Percentiles rank a stretch among this genome's conserved stretches.
These are phyloP conservation scores for Tragelaphus imberbis DNA, from an alignment of 2,113 vertebrate species.

Conservation along the genomic window DNA sequence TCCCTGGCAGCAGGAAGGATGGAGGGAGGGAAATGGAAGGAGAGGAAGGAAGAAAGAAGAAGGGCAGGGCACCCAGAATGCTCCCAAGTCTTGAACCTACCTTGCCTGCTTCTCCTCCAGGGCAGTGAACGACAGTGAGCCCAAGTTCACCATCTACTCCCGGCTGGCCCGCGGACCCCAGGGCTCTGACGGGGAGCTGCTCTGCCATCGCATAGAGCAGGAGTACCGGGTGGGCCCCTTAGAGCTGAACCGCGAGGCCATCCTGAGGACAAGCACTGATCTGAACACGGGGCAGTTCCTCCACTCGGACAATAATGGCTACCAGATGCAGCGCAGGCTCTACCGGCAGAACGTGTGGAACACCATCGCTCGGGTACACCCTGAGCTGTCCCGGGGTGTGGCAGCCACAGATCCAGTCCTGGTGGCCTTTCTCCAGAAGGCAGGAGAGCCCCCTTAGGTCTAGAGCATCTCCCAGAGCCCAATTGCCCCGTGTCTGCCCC, in stretches of 20 bases:
- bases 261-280: slow-evolving; percentile 81
- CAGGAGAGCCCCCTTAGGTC: not conserved
- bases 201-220: slow-evolving; percentile 89
- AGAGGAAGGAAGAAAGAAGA: not conserved
- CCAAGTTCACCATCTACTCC: not conserved
- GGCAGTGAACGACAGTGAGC: slow-evolving; percentile 68
- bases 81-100: not conserved
- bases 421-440: not conserved
- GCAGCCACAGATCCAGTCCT: not conserved
- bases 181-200: not conserved
- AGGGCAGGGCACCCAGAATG: no score
- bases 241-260: not conserved
- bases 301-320: not conserved
- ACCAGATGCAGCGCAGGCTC: not conserved
- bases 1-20: not conserved
- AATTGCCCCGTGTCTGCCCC: not conserved
- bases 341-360: not conserved
- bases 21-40: not conserved
- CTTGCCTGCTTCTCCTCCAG: slow-evolving; percentile 37
- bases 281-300: slow-evolving; percentile 82
- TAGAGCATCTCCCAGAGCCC: not conserved
- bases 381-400: not conserved
- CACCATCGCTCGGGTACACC: not conserved
- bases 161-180: slow-evolving; percentile 72
- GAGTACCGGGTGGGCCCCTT: slow-evolving; percentile 85